Base-by-base conservation (phyloP, 1,140 invertebrate genomes). In the Maconellicoccus hirsutus region DNA sequence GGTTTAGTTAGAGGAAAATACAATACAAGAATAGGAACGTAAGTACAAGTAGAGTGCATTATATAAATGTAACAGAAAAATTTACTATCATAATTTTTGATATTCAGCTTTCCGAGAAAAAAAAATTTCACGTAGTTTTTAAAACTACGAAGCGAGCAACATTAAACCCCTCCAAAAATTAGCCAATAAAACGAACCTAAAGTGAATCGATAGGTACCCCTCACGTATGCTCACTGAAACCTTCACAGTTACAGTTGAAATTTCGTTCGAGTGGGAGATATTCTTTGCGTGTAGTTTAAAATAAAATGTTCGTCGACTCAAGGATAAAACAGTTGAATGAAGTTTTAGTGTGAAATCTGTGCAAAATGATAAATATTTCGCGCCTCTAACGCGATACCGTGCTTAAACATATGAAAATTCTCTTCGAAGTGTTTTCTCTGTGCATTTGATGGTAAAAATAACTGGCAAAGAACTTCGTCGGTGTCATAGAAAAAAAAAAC, bases 171-270 rank as follows among this genome's bases (percentile, higher is more conserved):
- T 52, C 42, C 42, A 52, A 16, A 52, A 52, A 52, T 52, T 52
- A 52, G 42, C 42, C 42, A 52, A 52, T 52, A 16, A 52, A 52
- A 52, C 42, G 42, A 52, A 52, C 10, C 6, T 52, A 16, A 52
- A 16, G 2, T 52, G 42, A 52, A 52, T 52, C 42, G 42, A 52
- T 52, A 52, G n/a, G n/a, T n/a, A n/a, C n/a, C n/a, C 42, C 42
- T 16, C n/a, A 8, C 42, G n/a, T 19, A 16, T 52, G n/a, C 42
- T 14, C 42, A 12, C 29, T 19, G 42, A 52, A 52, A 52, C 42
- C 42, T 52, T 52, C 42, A 52, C 42, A 52, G 42, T 52, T 52
- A 52, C 42, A 52, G 42, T 52, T 52, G n/a, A 52, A 52, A 52
- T 52, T 52, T 52, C 42, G 16, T 52, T 16, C 6, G n/a, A 52